phyloP scores from a whole-genome alignment of 2,113 vertebrate genomes.

The Hiodon alosoides region DNA sequence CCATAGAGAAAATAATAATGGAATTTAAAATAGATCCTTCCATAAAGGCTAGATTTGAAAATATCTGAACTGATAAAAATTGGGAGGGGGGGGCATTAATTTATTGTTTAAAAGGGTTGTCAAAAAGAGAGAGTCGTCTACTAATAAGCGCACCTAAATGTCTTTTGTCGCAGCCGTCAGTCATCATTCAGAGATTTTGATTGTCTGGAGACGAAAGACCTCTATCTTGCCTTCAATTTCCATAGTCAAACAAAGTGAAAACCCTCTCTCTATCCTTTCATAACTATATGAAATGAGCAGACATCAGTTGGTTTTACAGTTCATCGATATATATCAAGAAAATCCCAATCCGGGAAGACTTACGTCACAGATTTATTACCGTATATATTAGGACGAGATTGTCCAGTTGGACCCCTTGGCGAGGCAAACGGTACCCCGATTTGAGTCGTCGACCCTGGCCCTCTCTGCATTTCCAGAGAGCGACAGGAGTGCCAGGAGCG shows the following conservation, averaged over 20 bases:
- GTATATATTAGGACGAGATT: neutral
- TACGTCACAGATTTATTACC: neutral
- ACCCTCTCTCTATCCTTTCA: neutral
- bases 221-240: no score
- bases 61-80: neutral
- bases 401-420: neutral
- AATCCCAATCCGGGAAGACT: neutral
- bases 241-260: neutral
- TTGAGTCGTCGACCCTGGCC: neutral
- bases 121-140: no score
- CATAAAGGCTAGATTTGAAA: neutral
- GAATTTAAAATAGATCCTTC: conserved; percentile 7
- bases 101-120: neutral
- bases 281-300: neutral
- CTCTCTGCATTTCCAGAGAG: neutral
- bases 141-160: neutral
- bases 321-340: neutral
- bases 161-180: neutral
- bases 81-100: neutral
- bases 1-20: neutral
- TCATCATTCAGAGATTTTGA: neutral
- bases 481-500: conserved; percentile 1
- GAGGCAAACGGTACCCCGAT: neutral
- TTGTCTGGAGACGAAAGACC: no score
- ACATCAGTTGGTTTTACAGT: neutral